These are phyloP conservation scores for Acomys russatus DNA, from an alignment of 2,797 vertebrate species.

Conservation along the genomic window DNA sequence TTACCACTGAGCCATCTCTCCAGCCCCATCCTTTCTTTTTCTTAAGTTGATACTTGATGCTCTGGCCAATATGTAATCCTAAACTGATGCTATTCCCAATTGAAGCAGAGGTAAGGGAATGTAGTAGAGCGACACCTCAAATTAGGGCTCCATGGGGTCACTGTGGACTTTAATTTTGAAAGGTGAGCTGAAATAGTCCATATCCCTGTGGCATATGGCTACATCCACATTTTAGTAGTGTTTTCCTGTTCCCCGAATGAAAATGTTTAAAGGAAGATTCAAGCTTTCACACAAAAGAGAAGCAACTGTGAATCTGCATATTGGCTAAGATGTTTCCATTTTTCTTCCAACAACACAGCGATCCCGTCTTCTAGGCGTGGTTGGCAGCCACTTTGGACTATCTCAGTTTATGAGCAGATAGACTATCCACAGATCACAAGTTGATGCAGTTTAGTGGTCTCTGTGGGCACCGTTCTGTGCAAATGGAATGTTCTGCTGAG, in stretches of 20 bases:
- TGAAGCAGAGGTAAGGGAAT: neutral
- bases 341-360: neutral
- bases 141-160: neutral
- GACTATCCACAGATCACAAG: too few species aligned
- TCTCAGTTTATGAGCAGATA: neutral
- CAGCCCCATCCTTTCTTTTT: slow-evolving; percentile 50
- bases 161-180: slow-evolving; percentile 41
- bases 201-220: neutral
- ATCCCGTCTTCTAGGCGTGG: neutral
- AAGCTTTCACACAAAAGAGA: neutral
- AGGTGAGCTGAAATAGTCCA: slow-evolving; percentile 55
- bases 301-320: neutral
- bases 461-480: neutral
- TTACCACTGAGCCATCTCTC: too few species aligned
- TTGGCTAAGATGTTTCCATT: neutral
- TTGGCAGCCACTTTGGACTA: neutral
- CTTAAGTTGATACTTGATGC: neutral
- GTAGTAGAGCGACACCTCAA: neutral
- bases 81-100: neutral
- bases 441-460: neutral
- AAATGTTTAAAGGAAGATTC: slow-evolving; percentile 15
- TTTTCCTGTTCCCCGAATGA: neutral
- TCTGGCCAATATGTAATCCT: neutral
- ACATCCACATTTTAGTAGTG: neutral
- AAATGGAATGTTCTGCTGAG: neutral